phyloP scores from a whole-genome alignment of 2,113 vertebrate species.

The Anas platyrhynchos region DNA sequence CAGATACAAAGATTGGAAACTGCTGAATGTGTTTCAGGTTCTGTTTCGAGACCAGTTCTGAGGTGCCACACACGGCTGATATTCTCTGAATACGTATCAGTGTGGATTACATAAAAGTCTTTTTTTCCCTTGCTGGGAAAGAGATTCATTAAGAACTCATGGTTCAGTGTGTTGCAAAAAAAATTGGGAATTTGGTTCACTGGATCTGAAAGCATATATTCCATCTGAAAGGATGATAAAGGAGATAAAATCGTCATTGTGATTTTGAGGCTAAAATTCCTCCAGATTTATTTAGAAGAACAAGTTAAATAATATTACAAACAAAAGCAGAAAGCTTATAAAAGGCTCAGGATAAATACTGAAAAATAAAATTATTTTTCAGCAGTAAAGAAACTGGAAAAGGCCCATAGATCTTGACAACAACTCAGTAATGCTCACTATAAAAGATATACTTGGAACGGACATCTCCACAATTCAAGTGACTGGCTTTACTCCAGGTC shows the following conservation, averaged over 20 bases:
- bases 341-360: slow-evolving; percentile 69
- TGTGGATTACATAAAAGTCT: not conserved
- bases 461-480: slow-evolving; percentile 72
- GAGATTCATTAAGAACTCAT: not conserved
- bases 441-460: slow-evolving; percentile 75
- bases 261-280: slow-evolving; percentile 45
- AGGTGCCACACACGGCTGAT: not conserved
- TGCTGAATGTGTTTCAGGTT: not conserved
- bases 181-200: slow-evolving; percentile 14
- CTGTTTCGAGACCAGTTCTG: not conserved
- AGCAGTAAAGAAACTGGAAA: slow-evolving; percentile 58
- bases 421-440: slow-evolving; percentile 67
- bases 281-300: slow-evolving; percentile 63
- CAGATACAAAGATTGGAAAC: not conserved
- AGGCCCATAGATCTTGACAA: slow-evolving; percentile 63
- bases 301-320: slow-evolving; percentile 38
- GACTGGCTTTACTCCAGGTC: slow-evolving; percentile 71
- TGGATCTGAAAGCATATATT: slow-evolving; percentile 18
- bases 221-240: not conserved
- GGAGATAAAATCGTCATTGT: slow-evolving; percentile 28
- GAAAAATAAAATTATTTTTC: slow-evolving; percentile 67
- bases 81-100: not conserved
- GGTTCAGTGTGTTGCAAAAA: not conserved
- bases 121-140: not conserved
- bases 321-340: slow-evolving; percentile 49